phyloP scores from a whole-genome alignment of 2,113 vertebrate genomes.

The Amphiprion ocellaris region DNA sequence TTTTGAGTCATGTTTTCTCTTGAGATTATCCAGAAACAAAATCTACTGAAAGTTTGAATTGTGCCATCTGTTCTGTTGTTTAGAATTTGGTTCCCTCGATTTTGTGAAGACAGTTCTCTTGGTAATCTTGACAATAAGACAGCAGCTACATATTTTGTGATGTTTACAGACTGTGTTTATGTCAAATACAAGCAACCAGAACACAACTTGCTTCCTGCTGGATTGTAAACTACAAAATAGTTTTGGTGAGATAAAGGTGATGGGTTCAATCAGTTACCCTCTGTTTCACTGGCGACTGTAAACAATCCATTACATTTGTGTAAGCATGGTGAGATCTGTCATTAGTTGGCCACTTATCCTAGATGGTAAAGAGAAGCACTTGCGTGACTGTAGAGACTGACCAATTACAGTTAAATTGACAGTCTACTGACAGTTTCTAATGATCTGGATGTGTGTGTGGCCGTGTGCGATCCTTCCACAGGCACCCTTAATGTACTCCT shows the following conservation, averaged over 20 bases:
- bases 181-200: constrained; percentile 2
- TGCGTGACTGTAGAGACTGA: neutral
- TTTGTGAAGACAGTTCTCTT: neutral
- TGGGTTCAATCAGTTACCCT: neutral
- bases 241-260: neutral
- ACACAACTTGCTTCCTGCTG: neutral
- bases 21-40: no score
- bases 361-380: constrained; percentile 1
- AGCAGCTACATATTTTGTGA: constrained; percentile 3
- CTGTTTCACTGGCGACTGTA: neutral
- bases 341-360: neutral
- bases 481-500: constrained; percentile 94
- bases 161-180: neutral
- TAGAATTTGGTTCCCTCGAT: neutral
- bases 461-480: constrained; percentile 66
- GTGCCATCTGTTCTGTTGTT: neutral
- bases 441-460: constrained; percentile 26
- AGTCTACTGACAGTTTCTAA: constrained; percentile 38
- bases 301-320: constrained; percentile 30
- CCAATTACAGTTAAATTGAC: neutral
- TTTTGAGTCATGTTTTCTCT: no score
- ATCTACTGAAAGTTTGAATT: no score
- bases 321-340: neutral
- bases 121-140: neutral
- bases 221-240: neutral